A percentile compares a stretch with the other conserved stretches of the same genome.
Evolutionary conservation across 2,113 vertebrate species (phyloP).

Genomic region (mouse (Mus musculus)): DNA sequence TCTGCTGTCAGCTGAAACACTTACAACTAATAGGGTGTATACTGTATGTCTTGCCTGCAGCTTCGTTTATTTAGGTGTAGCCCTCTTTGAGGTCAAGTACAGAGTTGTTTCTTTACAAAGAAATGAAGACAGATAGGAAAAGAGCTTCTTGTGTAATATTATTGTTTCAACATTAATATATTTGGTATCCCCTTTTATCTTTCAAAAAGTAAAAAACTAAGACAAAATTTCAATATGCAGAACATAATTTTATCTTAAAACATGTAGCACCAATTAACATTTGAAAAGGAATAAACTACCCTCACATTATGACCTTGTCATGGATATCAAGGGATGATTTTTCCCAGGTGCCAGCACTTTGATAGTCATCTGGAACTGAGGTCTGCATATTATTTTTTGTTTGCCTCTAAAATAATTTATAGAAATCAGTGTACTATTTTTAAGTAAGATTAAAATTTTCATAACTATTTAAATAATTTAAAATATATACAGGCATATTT

Average conservation of each 20-base stretch:
- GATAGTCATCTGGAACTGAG: neutral
- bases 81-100: neutral
- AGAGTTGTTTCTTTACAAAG: neutral
- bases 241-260: conserved; percentile 23
- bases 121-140: neutral
- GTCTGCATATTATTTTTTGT: neutral
- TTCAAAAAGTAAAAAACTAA: neutral
- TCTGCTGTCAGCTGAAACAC: neutral
- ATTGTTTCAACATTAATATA: conserved; percentile 40
- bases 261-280: neutral
- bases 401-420: conserved; percentile 3
- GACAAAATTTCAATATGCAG: neutral
- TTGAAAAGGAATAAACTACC: neutral
- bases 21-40: neutral
- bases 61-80: neutral
- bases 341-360: neutral
- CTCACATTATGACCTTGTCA: neutral
- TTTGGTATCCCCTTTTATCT: neutral
- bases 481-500: neutral
- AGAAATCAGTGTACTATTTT: conserved; percentile 39
- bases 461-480: conserved; percentile 34
- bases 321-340: neutral
- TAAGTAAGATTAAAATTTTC: conserved; percentile 24
- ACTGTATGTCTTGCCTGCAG: neutral
- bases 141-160: neutral